Conservation (phyloP, 2,113 vertebrate species). For the Scatophagus argus region DNA sequence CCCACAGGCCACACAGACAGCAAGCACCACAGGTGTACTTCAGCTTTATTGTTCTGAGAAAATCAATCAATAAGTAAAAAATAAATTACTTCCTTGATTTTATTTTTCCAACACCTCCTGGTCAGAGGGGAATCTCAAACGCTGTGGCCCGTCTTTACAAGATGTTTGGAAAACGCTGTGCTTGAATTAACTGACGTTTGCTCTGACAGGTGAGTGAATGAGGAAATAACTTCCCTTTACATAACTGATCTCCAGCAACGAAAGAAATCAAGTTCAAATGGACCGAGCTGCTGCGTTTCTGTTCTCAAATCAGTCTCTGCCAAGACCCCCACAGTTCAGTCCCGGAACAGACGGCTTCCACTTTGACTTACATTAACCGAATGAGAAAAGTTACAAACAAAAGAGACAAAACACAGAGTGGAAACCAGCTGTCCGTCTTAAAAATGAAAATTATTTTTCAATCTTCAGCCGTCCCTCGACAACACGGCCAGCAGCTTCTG, state of each 20-base stretch:
- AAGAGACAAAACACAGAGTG: not conserved
- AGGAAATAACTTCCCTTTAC: not conserved
- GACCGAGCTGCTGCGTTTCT: not conserved
- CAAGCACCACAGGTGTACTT: constrained; percentile 46
- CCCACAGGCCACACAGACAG: not conserved
- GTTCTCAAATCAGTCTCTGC: not conserved
- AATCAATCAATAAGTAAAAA: constrained; percentile 73
- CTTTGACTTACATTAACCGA: not conserved
- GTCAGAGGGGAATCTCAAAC: constrained; percentile 21
- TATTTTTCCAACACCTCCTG: not conserved
- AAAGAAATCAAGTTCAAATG: not conserved
- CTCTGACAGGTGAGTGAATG: constrained; percentile 5
- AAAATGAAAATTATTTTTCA: not conserved
- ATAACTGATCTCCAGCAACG: not conserved
- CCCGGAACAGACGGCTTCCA: not conserved
- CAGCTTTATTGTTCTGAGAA: constrained; percentile 76
- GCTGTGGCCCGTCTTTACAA: not conserved
- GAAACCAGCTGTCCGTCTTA: not conserved
- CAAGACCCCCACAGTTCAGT: not conserved
- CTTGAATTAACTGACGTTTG: too few species aligned
- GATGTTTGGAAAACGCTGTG: not conserved
- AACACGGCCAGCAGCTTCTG: not conserved
- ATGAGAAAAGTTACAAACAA: not conserved
- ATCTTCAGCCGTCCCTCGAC: not conserved
- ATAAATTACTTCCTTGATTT: constrained; percentile 72